Evolutionary conservation across 2,888 invertebrate genomes (phyloP), one percentile per base, ranked within the genome.

Genomic region (Heliconius charithonia): DNA sequence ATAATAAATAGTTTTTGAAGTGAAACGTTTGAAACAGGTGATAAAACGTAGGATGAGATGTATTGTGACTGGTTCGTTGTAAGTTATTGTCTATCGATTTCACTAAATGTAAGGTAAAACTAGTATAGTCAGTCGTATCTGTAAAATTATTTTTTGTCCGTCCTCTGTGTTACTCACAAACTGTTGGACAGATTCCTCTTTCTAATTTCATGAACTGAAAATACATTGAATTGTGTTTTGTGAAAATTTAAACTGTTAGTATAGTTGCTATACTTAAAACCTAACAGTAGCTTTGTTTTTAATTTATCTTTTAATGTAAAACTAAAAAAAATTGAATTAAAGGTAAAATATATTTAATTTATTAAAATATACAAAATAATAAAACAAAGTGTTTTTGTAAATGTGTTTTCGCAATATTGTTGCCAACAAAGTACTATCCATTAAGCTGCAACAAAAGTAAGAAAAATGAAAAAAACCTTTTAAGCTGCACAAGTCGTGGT

Each of bases 11-110:
- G 80, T 81, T 70, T 82, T 83, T 83, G 81, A 83, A 83, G 79
- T 83, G 86, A 84, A 84, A 83, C 83, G 85, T 85, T 83, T 84
- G 82, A 83, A 80, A 81, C 75, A 82, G 75, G 85, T 84, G 85
- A 83, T 84, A 85, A 83, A 83, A 82, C 76, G 78, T 84, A 83
- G 83, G 80, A 80, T 84, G 84, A 83, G 51, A 72, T 81, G 80
- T 83, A 83, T 78, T 76, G 79, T 83, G 85, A 84, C 85, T 84
- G 84, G 83, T 85, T 83, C 82, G 73, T 80, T 82, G 73, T 84
- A 84, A 83, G 83, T 27, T 79, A 71, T 62, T 56, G 6, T 62
- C 65, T 81, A 79, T 78, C 27, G 7, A 73, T 80, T 80, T 80
- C 78, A 45, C 75, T 77, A 70, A 80, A 65, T 70, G 29, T 80